Base-by-base conservation (phyloP, 2,888 invertebrate species). In the Schizotus pectinicornis region DNA sequence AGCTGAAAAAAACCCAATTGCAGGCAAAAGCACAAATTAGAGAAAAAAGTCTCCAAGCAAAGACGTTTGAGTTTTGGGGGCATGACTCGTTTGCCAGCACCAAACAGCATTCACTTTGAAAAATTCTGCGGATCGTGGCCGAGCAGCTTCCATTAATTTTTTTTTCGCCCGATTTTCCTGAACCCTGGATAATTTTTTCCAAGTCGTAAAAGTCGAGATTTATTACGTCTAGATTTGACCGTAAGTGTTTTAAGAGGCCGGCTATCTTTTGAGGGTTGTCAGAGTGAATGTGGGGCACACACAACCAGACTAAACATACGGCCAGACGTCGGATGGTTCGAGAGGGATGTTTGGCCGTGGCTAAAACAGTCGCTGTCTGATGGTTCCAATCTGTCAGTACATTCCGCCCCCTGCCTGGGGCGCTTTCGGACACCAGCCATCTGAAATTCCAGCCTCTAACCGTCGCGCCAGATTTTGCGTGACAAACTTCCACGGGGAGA, bases 381-480 rank as follows among this genome's bases (percentile, higher is more conserved):
- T 79, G 79, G 76, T 78, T 79, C 76, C 78, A 79, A 78, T 79
- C 78, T 79, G 79, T 79, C 79, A 79, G 74, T 77, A 74, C 69
- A 70, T 69, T 61, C 73, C 74, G 72, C 75, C 74, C 73, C 64
- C 54, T 56, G 55, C 38, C 47, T 46, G 51, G 52, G 49, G 56
- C 45, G 39, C 47, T 11, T 42, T 59, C 38, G 50, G 56, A 43
- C 56, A 48, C 30, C 37, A 33, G 36, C 43, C 7, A 39, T 46
- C 45, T 46, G 36, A 42, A 48, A 45, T 56, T 60, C 41, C 47
- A 22, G 22, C 22, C 22, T n/a, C n/a, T 22, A 33, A 46, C 9
- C 35, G 33, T 22, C 53, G 31, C 53, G 41, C 38, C 58, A 31
- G 39, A 54, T 39, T 54, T 54, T 50, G 14, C 22, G 22, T 22